A percentile compares a stretch with the other conserved stretches of the same genome.
These are phyloP conservation scores for Gnatocerus cornutus DNA, from an alignment of 2,888 invertebrate species.

Conservation along the genomic window DNA sequence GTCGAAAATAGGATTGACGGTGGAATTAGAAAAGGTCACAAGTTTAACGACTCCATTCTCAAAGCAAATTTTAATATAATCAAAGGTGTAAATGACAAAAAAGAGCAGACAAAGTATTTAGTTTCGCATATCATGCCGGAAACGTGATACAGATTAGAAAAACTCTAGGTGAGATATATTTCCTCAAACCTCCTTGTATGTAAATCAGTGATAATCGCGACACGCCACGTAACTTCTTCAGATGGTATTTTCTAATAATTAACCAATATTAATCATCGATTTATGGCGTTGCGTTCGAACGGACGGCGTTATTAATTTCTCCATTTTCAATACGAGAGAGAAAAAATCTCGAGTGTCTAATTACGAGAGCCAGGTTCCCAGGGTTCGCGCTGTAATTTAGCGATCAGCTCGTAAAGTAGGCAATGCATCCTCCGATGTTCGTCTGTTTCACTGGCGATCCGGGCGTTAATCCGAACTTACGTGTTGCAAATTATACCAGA, in stretches of 20 bases:
- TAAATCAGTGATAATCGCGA: conserved; percentile 33
- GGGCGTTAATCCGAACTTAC: conserved; percentile 55
- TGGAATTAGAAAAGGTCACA: conserved; percentile 22
- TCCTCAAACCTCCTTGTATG: conserved; percentile 15
- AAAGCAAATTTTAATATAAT: conserved; percentile 16
- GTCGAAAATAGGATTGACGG: conserved; percentile 10
- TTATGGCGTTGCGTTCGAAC: conserved; percentile 18
- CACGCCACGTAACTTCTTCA: conserved; percentile 17
- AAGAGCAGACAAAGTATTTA: conserved; percentile 19
- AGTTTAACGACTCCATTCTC: conserved; percentile 30
- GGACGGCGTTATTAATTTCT: conserved; percentile 29
- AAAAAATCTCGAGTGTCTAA: conserved; percentile 46
- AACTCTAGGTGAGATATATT: conserved; percentile 30
- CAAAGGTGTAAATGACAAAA: conserved; percentile 19
- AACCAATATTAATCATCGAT: conserved; percentile 32
- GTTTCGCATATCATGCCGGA: conserved; percentile 39
- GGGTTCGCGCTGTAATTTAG: conserved; percentile 55
- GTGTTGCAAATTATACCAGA: conserved; percentile 59
- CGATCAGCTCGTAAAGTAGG: conserved; percentile 56
- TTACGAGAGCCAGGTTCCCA: conserved; percentile 55
- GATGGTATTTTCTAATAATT: conserved; percentile 30
- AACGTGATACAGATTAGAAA: conserved; percentile 22
- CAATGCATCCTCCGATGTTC: conserved; percentile 51
- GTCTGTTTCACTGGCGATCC: conserved; percentile 51
- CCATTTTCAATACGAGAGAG: conserved; percentile 20